Conservation (phyloP, 2,797 vertebrate species). For the Fratercula arctica region DNA sequence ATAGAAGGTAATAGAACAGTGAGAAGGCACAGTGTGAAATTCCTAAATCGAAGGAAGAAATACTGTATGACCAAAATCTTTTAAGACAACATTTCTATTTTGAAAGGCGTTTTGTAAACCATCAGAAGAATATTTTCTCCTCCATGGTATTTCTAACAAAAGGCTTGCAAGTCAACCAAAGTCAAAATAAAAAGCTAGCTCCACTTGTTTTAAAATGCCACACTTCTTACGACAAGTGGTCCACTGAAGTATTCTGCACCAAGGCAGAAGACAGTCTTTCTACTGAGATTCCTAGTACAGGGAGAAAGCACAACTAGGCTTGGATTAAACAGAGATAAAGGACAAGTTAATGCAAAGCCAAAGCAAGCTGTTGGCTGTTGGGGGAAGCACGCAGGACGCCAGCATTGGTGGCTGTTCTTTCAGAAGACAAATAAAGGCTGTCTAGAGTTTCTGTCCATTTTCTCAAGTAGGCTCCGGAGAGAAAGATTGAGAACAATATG, state of each 20-base stretch:
- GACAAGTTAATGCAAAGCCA: background rate
- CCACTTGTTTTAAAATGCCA: background rate
- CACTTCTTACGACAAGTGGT: background rate
- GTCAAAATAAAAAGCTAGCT: background rate
- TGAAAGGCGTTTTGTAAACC: background rate
- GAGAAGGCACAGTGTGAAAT: background rate
- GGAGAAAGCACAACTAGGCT: background rate
- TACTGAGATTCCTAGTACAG: background rate
- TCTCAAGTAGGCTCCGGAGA: background rate
- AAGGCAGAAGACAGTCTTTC: background rate
- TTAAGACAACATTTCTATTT: background rate
- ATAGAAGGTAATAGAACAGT: background rate
- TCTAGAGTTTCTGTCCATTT: background rate
- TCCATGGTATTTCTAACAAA: background rate
- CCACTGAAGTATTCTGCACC: background rate
- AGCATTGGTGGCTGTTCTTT: background rate
- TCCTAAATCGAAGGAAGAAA: background rate
- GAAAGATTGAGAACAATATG: background rate
- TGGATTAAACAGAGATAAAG: background rate
- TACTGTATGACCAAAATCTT: background rate
- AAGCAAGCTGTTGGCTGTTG: background rate
- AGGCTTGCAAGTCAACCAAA: background rate
- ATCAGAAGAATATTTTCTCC: constrained; percentile 16
- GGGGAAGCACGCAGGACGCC: background rate
- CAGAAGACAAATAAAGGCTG: background rate